Evolutionary conservation across 2,797 vertebrate species (phyloP), one percentile per base, ranked within the genome.

Genomic region (Taeniopygia guttata): DNA sequence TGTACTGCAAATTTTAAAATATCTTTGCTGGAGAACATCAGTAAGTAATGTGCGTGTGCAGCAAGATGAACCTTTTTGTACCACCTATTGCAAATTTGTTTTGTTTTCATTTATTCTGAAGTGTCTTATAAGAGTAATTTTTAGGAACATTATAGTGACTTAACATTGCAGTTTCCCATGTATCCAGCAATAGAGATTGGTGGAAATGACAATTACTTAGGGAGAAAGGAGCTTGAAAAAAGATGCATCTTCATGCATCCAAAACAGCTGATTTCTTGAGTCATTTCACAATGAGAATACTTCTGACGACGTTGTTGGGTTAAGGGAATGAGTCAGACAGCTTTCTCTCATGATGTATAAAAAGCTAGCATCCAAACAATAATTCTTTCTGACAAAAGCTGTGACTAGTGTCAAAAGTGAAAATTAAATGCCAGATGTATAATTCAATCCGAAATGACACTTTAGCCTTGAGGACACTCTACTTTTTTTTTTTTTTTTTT

Each of bases 401-500:
- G 67, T 90, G 82, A 64, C 74, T 92, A 94, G 64, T 95, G 84
- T 96, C 93, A 96, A 56, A 89, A 94, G 29, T 48, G 84, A 93
- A 97, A 95, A 96, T 96, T 87, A 94, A 95, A 90, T 93, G 78
- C 62, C 86, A 79, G 80, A 96, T 92, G 72, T 84, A 85, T 95
- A 89, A 88, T 81, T 94, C 68, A 74, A 93, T 93, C n/a, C 26
- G 70, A 87, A 92, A 85, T 77, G 87, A 59, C 78, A 87, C 42
- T 90, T 76, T 6, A 63, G 49, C 93, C 89, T 96, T 79, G 67
- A 87, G 66, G 93, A 73, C 13, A 83, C 7, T 11, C 8, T 81
- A 11, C 6, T 4, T 23, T 82, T 59, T 49, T 45, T 4, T 23
- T 82, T 59, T 49, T 45, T 78, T 58, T 60, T 55, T 75, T 83